Percentiles rank a stretch among this genome's conserved stretches.
Conservation (phyloP, 2,888 invertebrate species). For the Heliconius charithonia region DNA sequence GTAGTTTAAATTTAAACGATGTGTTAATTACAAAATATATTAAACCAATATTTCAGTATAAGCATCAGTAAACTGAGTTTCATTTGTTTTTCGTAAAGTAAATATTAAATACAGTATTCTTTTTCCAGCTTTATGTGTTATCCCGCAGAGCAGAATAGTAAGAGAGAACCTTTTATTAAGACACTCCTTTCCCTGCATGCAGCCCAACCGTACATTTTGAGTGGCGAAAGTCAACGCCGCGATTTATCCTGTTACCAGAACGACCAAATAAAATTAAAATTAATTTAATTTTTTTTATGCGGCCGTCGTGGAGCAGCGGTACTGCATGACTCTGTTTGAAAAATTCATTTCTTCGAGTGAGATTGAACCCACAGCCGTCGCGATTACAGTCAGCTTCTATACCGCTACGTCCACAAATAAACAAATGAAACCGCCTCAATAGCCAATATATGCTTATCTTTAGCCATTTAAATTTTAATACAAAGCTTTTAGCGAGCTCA, state of each 20-base stretch:
- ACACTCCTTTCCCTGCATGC: not conserved
- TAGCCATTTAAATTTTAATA: not conserved
- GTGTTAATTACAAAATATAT: slow-evolving; percentile 18
- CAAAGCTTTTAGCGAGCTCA: slow-evolving; percentile 49
- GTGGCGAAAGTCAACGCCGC: not conserved
- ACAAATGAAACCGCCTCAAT: not conserved
- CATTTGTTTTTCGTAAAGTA: not conserved
- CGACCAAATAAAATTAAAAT: too few species aligned
- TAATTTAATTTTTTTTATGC: too few species aligned
- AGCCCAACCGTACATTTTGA: not conserved
- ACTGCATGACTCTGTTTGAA: too few species aligned
- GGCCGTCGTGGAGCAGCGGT: too few species aligned
- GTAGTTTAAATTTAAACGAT: not conserved
- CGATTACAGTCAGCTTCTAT: not conserved
- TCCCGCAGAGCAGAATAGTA: not conserved
- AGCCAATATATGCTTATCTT: not conserved
- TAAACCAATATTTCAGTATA: slow-evolving; percentile 10
- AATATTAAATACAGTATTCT: not conserved
- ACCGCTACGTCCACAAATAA: not conserved
- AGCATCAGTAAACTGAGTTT: not conserved
- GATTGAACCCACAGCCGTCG: not conserved
- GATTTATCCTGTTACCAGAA: not conserved
- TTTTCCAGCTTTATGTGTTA: not conserved
- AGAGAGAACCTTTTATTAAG: not conserved
- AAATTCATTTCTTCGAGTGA: not conserved